A percentile compares a stretch with the other conserved stretches of the same genome.
These are phyloP conservation scores for Arrhamphus sclerolepis DNA, from an alignment of 2,797 vertebrate genomes.

Conservation along the genomic window DNA sequence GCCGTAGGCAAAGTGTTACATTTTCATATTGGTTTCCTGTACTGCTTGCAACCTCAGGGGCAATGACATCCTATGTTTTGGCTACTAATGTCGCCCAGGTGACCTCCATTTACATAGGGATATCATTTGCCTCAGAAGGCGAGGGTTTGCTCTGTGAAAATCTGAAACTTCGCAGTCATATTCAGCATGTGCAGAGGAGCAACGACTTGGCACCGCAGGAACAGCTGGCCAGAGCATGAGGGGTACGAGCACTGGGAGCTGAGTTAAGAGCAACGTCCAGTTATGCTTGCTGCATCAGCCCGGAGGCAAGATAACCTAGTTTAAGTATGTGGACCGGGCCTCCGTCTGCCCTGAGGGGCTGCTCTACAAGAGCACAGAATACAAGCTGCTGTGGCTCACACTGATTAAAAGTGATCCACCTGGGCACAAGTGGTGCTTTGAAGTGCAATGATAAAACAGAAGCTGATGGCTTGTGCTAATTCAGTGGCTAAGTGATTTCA, in stretches of 20 bases:
- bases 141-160: slow-evolving; percentile 65
- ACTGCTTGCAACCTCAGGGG: slow-evolving; percentile 38
- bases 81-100: slow-evolving; percentile 53
- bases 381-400: slow-evolving; percentile 67
- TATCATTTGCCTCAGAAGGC: slow-evolving; percentile 48
- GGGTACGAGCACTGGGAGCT: slow-evolving; percentile 14
- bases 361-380: slow-evolving; percentile 23
- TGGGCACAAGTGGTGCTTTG: slow-evolving; percentile 65
- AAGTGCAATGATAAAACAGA: slow-evolving; percentile 71
- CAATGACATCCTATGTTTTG: slow-evolving; percentile 52
- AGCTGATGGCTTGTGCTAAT: slow-evolving; percentile 65
- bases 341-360: slow-evolving; percentile 57
- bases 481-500: slow-evolving; percentile 65
- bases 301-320: slow-evolving; percentile 47
- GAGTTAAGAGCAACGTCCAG: slow-evolving; percentile 48
- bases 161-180: not conserved
- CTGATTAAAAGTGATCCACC: slow-evolving; percentile 73
- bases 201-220: slow-evolving; percentile 14
- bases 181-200: not conserved
- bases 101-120: slow-evolving; percentile 72
- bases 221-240: slow-evolving; percentile 42
- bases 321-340: slow-evolving; percentile 22
- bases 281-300: slow-evolving; percentile 46
- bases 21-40: slow-evolving; percentile 76
- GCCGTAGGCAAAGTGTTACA: slow-evolving; percentile 50